Conservation (phyloP, 2,888 invertebrate genomes). For the Melanotus villosus region DNA sequence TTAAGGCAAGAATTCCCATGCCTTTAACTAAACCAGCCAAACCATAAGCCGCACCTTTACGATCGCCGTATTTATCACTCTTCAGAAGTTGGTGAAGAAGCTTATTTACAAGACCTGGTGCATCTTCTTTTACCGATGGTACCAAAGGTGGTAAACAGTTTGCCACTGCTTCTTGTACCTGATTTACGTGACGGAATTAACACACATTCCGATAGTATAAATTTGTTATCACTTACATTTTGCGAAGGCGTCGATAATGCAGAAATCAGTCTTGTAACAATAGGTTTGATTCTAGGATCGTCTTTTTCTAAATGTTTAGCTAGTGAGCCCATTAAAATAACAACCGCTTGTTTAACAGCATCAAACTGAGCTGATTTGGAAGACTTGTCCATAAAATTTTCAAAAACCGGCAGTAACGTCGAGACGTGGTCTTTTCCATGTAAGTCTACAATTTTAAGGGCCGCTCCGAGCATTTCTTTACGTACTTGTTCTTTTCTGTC, state of each 20-base stretch:
- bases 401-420: conserved; percentile 91
- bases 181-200: neutral
- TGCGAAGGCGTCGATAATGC: conserved; percentile 97
- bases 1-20: conserved; percentile 94
- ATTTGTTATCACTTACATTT: conserved; percentile 73
- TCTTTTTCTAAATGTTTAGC: conserved; percentile 95
- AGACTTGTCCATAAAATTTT: conserved; percentile 92
- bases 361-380: conserved; percentile 93
- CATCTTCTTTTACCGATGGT: conserved; percentile 92
- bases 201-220: neutral
- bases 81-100: conserved; percentile 89
- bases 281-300: conserved; percentile 93
- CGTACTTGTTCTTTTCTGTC: conserved; percentile 89
- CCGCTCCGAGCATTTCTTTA: conserved; percentile 93
- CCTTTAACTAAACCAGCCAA: conserved; percentile 98
- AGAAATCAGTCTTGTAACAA: conserved; percentile 89
- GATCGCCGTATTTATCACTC: conserved; percentile 92
- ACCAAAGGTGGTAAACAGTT: conserved; percentile 96
- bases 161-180: conserved; percentile 97
- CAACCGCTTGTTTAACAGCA: conserved; percentile 94
- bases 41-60: conserved; percentile 97
- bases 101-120: conserved; percentile 89
- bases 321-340: conserved; percentile 96
- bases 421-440: conserved; percentile 90
- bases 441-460: conserved; percentile 90